Conservation (phyloP, 2,797 vertebrate genomes). For the Pelodytes ibericus region DNA sequence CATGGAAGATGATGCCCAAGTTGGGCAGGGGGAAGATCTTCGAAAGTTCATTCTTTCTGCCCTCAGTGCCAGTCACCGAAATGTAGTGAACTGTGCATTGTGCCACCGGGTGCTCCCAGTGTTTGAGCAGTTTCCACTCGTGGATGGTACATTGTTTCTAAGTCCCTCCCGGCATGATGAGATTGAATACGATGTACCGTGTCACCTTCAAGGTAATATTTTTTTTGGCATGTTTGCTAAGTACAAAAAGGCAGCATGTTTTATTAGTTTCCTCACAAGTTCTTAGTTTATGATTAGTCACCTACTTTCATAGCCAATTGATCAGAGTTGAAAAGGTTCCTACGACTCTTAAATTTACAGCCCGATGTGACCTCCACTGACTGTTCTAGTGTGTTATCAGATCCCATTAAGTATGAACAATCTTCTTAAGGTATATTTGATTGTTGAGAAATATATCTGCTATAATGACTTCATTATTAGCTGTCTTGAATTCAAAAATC, state of each 20-base stretch:
- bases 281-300: too few relatives aligned
- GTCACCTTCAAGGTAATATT: constrained; percentile 94
- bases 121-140: constrained; percentile 97
- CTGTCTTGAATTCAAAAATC: too few relatives aligned
- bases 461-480: too few relatives aligned
- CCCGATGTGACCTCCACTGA: too few relatives aligned
- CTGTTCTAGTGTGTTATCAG: too few relatives aligned
- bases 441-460: too few relatives aligned
- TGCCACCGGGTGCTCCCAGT: constrained; percentile 92
- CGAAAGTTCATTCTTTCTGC: constrained; percentile 96
- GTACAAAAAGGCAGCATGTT: not conserved
- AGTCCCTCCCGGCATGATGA: constrained; percentile 97
- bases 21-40: constrained; percentile 96
- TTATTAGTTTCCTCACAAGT: too few relatives aligned
- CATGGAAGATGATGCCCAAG: constrained; percentile 97
- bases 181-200: constrained; percentile 97
- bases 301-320: too few relatives aligned
- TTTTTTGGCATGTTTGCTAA: not conserved
- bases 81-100: constrained; percentile 95
- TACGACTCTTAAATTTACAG: too few relatives aligned
- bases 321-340: too few relatives aligned
- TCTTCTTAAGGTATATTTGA: too few relatives aligned
- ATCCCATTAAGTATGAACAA: too few relatives aligned
- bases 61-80: constrained; percentile 94
- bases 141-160: constrained; percentile 96